Base-by-base conservation (phyloP, 2,797 vertebrate species). In the Pantherophis alleghaniensis region DNA sequence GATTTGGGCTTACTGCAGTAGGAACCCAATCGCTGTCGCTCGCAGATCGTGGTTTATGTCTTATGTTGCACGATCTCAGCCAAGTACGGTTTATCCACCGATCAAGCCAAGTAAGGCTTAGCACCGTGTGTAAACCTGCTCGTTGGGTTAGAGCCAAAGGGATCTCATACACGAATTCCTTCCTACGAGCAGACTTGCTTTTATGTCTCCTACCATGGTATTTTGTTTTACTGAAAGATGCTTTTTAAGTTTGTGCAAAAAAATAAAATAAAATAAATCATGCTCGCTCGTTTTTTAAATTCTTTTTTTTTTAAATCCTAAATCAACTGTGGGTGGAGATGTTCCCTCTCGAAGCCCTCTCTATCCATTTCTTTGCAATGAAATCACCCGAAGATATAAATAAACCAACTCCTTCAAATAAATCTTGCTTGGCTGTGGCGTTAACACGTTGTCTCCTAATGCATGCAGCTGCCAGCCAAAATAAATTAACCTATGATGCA, bases 311-410 rank as follows among this genome's bases (percentile, higher is more conserved):
- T 69, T 14, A 0, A 69, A 79, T 20, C 32, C 32, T 79, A 79
- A 79, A 79, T 79, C 22, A 83, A 13, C 42, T 4, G 79, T 83
- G 37, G 66, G 37, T 94, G 94, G 86, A 94, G 92, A n/a, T 3
- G 6, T 53, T 96, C 88, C 32, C 0, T 9, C 26, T 91, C 53
- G 47, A 28, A 74, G 56, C 95, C 83, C 0, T 92, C 92, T 95
- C 95, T 91, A 42, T 91, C 94, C 87, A 89, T 93, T 87, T 92
- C 96, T 96, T 96, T 96, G 95, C 94, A 95, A 94, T 96, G 95
- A 97, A 97, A 96, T 97, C 97, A 97, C 96, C 92, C 95, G 90
- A 96, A 96, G 97, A 96, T 97, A 97, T 96, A 98, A 98, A 98
- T 97, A 97, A 96, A 96, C 95, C 91, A 96, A 96, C 94, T 92